Percentiles rank a stretch among this genome's conserved stretches.
phyloP scores from a whole-genome alignment of 2,113 vertebrate species.

The human region DNA sequence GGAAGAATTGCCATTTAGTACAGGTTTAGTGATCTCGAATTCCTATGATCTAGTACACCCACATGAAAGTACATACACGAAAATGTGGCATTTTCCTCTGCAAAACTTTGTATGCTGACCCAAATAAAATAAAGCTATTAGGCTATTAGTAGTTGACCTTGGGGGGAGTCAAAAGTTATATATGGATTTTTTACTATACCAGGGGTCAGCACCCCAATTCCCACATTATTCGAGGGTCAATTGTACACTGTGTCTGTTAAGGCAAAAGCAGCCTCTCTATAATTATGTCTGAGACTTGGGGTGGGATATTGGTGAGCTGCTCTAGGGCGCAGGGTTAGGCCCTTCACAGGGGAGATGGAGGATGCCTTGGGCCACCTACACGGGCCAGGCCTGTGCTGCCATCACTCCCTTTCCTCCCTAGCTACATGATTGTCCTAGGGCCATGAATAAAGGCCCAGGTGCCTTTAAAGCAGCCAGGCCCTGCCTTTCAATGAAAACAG shows the following conservation, averaged over 20 bases:
- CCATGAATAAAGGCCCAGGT: not conserved
- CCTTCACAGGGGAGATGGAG: not conserved
- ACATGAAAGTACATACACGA: not conserved
- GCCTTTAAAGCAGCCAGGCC: not conserved
- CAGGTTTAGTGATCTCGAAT: not conserved
- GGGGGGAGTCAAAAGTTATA: not conserved
- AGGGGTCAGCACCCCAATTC: not conserved
- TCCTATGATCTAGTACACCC: not conserved
- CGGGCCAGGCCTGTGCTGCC: not conserved
- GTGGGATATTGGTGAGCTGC: not conserved
- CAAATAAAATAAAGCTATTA: not conserved
- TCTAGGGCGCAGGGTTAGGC: not conserved
- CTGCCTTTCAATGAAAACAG: slow-evolving; percentile 15
- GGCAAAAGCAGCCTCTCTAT: not conserved
- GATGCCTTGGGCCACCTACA: not conserved
- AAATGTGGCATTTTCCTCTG: not conserved
- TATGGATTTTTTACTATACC: not conserved
- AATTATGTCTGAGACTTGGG: not conserved
- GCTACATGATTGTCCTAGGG: not conserved
- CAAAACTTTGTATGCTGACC: not conserved
- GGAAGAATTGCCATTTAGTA: not conserved
- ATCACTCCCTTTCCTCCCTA: not conserved
- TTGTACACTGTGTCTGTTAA: not conserved
- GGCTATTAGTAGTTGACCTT: not conserved
- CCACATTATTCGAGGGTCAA: not conserved